Evolutionary conservation across 2,113 vertebrate genomes (phyloP).

Genomic region (Columba janthina): DNA sequence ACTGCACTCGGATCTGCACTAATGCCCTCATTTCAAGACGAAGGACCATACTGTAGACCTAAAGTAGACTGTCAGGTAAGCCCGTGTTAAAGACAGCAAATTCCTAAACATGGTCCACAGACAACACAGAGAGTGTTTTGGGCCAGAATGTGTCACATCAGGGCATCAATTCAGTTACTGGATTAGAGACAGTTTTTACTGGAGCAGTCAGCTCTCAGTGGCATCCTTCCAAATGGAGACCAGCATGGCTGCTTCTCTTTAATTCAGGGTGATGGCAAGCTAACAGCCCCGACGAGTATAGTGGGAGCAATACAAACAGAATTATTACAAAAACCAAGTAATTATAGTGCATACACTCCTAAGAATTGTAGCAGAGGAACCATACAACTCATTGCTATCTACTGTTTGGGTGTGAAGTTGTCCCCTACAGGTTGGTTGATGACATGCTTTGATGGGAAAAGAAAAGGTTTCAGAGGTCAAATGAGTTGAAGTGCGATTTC

Average conservation of each 20-base stretch:
- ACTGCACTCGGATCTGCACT: background rate
- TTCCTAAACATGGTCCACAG: background rate
- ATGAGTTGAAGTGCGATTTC: background rate
- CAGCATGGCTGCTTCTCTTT: background rate
- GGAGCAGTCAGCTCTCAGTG: background rate
- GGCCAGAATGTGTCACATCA: background rate
- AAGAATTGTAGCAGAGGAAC: background rate
- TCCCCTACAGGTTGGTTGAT: background rate
- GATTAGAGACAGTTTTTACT: background rate
- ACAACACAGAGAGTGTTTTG: background rate
- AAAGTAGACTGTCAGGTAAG: background rate
- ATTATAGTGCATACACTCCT: background rate
- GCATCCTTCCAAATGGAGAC: background rate
- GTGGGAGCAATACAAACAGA: background rate
- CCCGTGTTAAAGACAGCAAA: background rate
- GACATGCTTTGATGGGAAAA: background rate
- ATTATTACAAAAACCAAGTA: background rate
- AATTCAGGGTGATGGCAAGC: background rate
- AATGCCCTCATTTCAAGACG: background rate
- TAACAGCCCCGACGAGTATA: background rate
- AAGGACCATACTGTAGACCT: background rate
- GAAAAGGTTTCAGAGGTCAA: background rate
- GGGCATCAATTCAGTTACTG: background rate
- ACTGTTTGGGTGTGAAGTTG: background rate
- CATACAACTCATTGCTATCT: background rate